phyloP scores from a whole-genome alignment of 2,113 vertebrate genomes.

The Asarcornis scutulata region DNA sequence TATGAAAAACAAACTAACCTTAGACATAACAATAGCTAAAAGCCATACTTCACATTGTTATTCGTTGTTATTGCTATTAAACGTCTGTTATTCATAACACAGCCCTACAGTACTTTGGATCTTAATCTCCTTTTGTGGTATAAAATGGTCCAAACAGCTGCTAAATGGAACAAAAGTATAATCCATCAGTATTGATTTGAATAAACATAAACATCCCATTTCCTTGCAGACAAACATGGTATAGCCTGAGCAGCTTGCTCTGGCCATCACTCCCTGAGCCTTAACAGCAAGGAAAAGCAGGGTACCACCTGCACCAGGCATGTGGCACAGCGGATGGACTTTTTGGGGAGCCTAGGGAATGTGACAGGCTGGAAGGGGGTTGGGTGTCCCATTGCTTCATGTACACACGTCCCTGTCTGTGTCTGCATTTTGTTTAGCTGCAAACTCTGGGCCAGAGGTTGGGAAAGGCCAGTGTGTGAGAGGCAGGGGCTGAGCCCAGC shows the following conservation, averaged over 20 bases:
- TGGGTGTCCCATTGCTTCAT: background rate
- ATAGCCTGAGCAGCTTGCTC: background rate
- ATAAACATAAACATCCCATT: slow-evolving; percentile 65
- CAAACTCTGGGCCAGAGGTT: too few relatives aligned
- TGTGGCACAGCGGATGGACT: accelerated
- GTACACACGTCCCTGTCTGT: background rate
- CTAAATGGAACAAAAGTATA: slow-evolving; percentile 55
- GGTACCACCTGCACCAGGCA: background rate
- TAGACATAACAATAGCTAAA: slow-evolving; percentile 15
- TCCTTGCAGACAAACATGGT: slow-evolving; percentile 50
- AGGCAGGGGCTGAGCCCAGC: background rate
- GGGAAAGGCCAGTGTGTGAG: background rate
- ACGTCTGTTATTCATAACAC: slow-evolving; percentile 20
- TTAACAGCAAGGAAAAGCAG: accelerated
- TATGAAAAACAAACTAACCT: background rate
- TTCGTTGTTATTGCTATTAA: slow-evolving; percentile 14
- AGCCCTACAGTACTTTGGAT: background rate
- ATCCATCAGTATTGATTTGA: slow-evolving; percentile 43
- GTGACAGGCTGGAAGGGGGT: background rate
- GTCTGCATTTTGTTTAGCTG: background rate
- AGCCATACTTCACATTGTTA: background rate
- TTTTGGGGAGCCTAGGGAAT: background rate
- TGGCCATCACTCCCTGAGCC: background rate
- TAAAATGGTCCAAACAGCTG: slow-evolving; percentile 53
- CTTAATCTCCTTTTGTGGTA: slow-evolving; percentile 58